Percentiles rank a stretch among this genome's conserved stretches.
Evolutionary conservation across 2,113 vertebrate species (phyloP).

Genomic region (Erythrocebus patas): DNA sequence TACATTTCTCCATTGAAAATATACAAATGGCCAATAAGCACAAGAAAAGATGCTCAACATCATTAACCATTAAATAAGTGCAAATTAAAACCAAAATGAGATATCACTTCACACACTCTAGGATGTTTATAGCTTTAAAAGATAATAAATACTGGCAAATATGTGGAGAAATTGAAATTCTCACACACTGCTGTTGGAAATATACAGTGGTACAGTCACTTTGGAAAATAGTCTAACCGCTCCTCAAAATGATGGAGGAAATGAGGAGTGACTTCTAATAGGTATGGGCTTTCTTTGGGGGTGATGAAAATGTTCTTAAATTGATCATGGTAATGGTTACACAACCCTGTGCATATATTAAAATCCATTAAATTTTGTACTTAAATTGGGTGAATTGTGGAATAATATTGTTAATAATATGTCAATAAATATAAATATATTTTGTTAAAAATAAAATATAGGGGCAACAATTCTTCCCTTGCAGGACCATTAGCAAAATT

Average conservation of each 20-base stretch:
- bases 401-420: neutral
- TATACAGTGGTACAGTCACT: neutral
- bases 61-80: neutral
- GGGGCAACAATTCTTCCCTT: neutral
- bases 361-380: neutral
- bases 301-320: neutral
- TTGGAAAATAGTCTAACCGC: neutral
- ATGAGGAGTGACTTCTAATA: neutral
- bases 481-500: neutral
- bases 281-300: neutral
- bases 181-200: neutral
- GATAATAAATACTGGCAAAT: neutral
- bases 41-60: neutral
- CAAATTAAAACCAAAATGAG: neutral
- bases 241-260: neutral
- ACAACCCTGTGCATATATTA: neutral
- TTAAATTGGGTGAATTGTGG: neutral
- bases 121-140: neutral
- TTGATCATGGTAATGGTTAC: neutral
- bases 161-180: neutral
- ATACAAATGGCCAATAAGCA: neutral
- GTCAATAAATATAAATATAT: neutral
- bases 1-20: neutral
- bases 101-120: neutral
- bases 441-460: neutral